These are phyloP conservation scores for Lasaia peninsularis DNA, from an alignment of 1,140 invertebrate genomes.

Conservation along the genomic window DNA sequence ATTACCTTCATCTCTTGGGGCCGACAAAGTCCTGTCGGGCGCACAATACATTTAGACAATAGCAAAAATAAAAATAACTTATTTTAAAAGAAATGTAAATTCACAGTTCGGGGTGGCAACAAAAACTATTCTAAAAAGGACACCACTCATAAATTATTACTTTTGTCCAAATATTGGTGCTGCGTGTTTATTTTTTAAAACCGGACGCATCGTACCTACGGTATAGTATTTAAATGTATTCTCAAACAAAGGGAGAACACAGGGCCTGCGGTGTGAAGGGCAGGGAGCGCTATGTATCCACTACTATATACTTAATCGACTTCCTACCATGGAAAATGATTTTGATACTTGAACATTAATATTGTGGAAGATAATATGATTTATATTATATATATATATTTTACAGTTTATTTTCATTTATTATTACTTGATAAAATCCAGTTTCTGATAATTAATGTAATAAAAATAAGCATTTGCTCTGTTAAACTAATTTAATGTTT, in stretches of 20 bases:
- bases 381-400: too few relatives aligned
- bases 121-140: conserved; percentile 41
- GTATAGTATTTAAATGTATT: conserved; percentile 70
- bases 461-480: too few relatives aligned
- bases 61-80: conserved; percentile 7
- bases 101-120: conserved; percentile 27
- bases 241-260: conserved; percentile 64
- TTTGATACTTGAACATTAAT: conserved; percentile 43
- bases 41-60: neutral
- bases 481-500: too few relatives aligned
- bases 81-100: conserved; percentile 5
- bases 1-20: neutral
- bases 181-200: conserved; percentile 59
- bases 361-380: too few relatives aligned
- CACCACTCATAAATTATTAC: conserved; percentile 62
- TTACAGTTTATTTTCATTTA: too few relatives aligned
- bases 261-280: conserved; percentile 56
- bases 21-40: neutral
- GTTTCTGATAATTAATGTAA: too few relatives aligned
- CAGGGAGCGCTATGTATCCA: conserved; percentile 49
- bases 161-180: conserved; percentile 60
- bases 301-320: conserved; percentile 67
- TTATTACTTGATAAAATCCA: too few relatives aligned
- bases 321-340: conserved; percentile 28
- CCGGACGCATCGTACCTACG: conserved; percentile 58